phyloP scores from a whole-genome alignment of 1,140 invertebrate genomes.

The Limonius californicus region DNA sequence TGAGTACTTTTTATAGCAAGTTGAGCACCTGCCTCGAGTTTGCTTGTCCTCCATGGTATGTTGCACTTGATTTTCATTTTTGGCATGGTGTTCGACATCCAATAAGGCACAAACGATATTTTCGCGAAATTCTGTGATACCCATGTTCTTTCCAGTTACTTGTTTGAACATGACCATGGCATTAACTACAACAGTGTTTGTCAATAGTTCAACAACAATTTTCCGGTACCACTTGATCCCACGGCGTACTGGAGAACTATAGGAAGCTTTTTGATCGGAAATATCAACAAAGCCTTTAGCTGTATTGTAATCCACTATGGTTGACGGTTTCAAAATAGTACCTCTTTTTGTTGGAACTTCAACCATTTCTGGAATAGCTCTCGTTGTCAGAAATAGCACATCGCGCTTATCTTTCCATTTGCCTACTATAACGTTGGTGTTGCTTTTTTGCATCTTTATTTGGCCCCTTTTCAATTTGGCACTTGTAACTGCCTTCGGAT shows the following conservation, averaged over 20 bases:
- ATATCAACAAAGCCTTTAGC: neutral
- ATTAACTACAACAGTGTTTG: neutral
- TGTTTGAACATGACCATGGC: no score
- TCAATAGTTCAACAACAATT: neutral
- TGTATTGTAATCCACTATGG: neutral
- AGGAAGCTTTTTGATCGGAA: no score
- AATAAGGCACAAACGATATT: no score
- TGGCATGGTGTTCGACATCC: no score
- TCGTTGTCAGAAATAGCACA: slow-evolving; percentile 45
- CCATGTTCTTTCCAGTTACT: no score
- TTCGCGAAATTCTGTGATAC: no score
- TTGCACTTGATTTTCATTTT: no score
- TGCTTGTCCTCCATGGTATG: no score
- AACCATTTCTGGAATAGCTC: neutral
- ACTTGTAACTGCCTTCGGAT: slow-evolving; percentile 41
- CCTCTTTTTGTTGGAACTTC: neutral
- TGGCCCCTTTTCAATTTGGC: slow-evolving; percentile 44
- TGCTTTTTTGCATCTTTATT: slow-evolving; percentile 35
- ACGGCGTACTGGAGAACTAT: no score
- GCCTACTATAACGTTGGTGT: slow-evolving; percentile 43
- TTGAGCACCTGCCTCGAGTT: no score
- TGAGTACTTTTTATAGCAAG: no score
- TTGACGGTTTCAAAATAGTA: neutral
- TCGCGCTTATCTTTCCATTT: slow-evolving; percentile 49
- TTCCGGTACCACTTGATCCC: neutral